A percentile compares a stretch with the other conserved stretches of the same genome.
Conservation (phyloP, 2,797 vertebrate species). For the Harpagifer antarcticus region DNA sequence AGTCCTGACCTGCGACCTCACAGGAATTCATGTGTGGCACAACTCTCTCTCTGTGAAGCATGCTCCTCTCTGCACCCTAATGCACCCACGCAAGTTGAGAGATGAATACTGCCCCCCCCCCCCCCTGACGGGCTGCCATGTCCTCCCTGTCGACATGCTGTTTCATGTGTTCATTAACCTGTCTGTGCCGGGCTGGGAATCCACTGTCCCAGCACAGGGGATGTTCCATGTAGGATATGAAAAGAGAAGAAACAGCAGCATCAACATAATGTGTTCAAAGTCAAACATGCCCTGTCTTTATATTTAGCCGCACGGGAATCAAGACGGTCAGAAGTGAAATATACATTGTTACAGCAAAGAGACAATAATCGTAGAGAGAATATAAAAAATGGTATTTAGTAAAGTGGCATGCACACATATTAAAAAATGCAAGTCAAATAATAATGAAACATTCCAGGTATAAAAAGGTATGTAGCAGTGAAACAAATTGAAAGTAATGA, state of each 20-base stretch:
- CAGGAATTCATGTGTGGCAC: constrained; percentile 29
- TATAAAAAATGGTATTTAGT: no score
- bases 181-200: constrained; percentile 6
- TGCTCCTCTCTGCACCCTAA: constrained; percentile 8
- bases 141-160: constrained; percentile 17
- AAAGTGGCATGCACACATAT: no score
- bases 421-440: no score
- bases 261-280: not conserved
- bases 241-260: not conserved
- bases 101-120: not conserved
- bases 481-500: no score
- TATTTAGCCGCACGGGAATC: not conserved
- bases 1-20: constrained; percentile 52
- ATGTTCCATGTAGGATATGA: not conserved
- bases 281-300: not conserved
- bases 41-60: constrained; percentile 35
- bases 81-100: not conserved
- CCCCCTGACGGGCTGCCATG: constrained; percentile 6
- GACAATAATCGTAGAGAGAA: no score
- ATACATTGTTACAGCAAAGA: no score
- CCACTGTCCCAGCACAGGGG: not conserved
- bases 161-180: constrained; percentile 20
- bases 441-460: no score
- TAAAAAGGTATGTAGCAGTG: no score
- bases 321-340: no score